These are phyloP conservation scores for Apoda limacodes DNA, from an alignment of 2,888 invertebrate species.

Conservation along the genomic window DNA sequence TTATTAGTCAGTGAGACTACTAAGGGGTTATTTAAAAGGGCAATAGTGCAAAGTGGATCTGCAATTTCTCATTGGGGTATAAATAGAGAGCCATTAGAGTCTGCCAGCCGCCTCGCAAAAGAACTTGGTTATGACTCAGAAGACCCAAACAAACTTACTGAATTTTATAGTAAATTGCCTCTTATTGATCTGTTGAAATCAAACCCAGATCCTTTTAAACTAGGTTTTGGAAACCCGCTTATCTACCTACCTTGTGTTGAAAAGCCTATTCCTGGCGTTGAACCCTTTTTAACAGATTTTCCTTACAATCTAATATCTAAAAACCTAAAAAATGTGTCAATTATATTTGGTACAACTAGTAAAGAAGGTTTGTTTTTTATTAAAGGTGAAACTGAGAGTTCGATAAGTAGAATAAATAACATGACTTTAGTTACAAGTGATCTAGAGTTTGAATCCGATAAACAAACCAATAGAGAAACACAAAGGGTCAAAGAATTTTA, in stretches of 20 bases:
- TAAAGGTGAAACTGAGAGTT: slow-evolving; percentile 25
- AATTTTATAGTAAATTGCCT: slow-evolving; percentile 37
- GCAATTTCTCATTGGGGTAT: slow-evolving; percentile 47
- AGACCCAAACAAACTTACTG: slow-evolving; percentile 42
- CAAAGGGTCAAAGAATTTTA: slow-evolving; percentile 45
- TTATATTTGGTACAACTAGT: slow-evolving; percentile 37
- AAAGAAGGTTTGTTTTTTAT: slow-evolving; percentile 42
- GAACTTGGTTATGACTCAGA: slow-evolving; percentile 36
- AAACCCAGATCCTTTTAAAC: no score
- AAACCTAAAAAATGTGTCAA: slow-evolving; percentile 28
- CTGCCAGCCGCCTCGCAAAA: slow-evolving; percentile 45
- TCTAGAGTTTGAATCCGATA: slow-evolving; percentile 36
- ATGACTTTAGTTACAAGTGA: slow-evolving; percentile 51
- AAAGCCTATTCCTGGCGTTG: slow-evolving; percentile 35
- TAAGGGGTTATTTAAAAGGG: slow-evolving; percentile 44
- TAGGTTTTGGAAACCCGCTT: slow-evolving; percentile 47
- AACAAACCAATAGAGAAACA: slow-evolving; percentile 33
- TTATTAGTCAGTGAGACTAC: slow-evolving; percentile 39
- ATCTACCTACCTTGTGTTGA: slow-evolving; percentile 52
- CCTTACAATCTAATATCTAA: slow-evolving; percentile 42
- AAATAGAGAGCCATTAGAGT: slow-evolving; percentile 42
- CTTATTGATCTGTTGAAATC: no score
- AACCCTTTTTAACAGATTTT: slow-evolving; percentile 41
- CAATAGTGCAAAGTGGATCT: slow-evolving; percentile 52
- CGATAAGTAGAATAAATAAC: slow-evolving; percentile 30